phyloP scores from a whole-genome alignment of 2,888 invertebrate species.

The Synanthedon andrenaeformis region DNA sequence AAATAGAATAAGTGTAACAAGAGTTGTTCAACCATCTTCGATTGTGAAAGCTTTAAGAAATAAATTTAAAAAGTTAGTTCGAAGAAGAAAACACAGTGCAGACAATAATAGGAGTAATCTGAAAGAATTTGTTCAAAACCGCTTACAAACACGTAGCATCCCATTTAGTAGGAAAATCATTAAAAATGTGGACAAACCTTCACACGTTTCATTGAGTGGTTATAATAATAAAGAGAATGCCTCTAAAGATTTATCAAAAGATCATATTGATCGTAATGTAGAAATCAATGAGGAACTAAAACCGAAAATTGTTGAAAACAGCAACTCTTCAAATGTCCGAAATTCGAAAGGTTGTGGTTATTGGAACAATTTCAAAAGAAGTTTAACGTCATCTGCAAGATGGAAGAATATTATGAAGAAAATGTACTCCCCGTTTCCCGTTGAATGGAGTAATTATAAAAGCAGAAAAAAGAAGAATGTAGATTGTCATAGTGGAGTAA shows the following conservation, averaged over 20 bases:
- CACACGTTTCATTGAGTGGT: too few relatives aligned
- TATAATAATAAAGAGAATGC: too few relatives aligned
- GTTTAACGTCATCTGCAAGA: not conserved
- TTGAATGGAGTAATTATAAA: constrained; percentile 22
- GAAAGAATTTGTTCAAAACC: too few relatives aligned
- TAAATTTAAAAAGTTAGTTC: constrained; percentile 1
- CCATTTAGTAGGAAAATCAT: too few relatives aligned
- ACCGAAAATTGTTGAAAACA: not conserved
- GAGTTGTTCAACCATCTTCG: not conserved
- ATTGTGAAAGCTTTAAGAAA: constrained; percentile 1
- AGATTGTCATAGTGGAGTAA: not conserved
- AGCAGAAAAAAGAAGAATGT: constrained; percentile 25
- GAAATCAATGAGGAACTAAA: too few relatives aligned
- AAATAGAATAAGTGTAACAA: constrained; percentile 1
- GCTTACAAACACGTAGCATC: too few relatives aligned
- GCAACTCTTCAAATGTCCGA: not conserved
- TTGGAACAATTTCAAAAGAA: not conserved
- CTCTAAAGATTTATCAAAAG: too few relatives aligned
- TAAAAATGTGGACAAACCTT: too few relatives aligned
- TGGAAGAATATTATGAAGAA: constrained; percentile 3
- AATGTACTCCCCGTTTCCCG: constrained; percentile 1
- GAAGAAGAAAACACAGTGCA: constrained; percentile 1
- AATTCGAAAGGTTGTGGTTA: not conserved
- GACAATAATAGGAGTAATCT: not conserved
- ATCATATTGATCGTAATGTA: too few relatives aligned